Evolutionary conservation across 2,113 vertebrate species (phyloP).

Genomic region (Trematocara stigmaticum): DNA sequence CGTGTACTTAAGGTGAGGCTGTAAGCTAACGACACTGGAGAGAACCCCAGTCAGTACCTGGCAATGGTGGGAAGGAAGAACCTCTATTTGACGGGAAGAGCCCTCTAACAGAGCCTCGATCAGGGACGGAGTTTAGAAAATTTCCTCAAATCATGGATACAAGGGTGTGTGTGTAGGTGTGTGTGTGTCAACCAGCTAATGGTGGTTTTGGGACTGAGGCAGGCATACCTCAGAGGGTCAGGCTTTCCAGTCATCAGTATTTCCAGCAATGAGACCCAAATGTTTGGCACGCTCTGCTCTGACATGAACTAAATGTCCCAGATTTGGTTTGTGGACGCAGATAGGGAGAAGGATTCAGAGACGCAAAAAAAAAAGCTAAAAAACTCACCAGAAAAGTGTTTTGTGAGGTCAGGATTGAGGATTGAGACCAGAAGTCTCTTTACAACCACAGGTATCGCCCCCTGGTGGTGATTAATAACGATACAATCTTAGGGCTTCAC

Average conservation of each 20-base stretch:
- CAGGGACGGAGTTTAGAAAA: neutral
- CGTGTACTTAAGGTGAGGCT: fast-evolving
- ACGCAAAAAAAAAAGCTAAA: neutral
- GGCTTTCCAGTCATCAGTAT: neutral
- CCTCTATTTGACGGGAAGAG: neutral
- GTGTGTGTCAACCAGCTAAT: neutral
- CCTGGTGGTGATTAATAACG: neutral
- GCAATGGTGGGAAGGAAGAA: neutral
- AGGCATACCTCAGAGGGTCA: neutral
- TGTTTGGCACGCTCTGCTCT: neutral
- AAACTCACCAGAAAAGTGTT: fast-evolving
- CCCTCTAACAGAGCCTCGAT: neutral
- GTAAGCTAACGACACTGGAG: neutral
- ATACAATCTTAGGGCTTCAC: neutral
- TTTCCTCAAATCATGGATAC: neutral
- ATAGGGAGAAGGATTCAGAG: neutral
- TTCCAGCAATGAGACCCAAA: neutral
- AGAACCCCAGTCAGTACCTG: neutral
- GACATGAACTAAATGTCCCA: neutral
- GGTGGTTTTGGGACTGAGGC: neutral
- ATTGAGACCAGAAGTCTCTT: neutral
- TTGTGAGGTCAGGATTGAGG: neutral
- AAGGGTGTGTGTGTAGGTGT: neutral
- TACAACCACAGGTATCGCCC: neutral
- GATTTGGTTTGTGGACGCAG: neutral